Percentiles rank a stretch among this genome's conserved stretches.
phyloP scores from a whole-genome alignment of 2,888 invertebrate genomes.

The Cephalotes varians region DNA sequence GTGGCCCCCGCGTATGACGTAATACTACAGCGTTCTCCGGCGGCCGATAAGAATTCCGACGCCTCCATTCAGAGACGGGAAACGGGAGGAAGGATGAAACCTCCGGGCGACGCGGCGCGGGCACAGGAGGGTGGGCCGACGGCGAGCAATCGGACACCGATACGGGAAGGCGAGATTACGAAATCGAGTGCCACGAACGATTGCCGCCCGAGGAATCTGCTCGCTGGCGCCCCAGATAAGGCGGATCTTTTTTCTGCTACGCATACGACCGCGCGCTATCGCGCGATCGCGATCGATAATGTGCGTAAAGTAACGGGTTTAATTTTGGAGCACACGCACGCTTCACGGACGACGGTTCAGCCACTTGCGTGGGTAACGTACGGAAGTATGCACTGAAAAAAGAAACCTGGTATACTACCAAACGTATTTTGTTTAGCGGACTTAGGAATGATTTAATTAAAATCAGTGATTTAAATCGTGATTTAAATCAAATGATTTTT shows the following conservation, averaged over 20 bases:
- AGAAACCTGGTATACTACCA: too few relatives aligned
- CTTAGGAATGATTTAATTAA: too few relatives aligned
- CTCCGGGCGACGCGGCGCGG: conserved; percentile 18
- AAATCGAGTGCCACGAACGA: conserved; percentile 58
- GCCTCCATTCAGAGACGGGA: conserved; percentile 78
- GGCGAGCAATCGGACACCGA: conserved; percentile 59
- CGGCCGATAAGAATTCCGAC: conserved; percentile 82
- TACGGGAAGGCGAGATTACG: conserved; percentile 60
- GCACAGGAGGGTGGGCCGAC: background rate
- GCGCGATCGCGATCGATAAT: conserved; percentile 6
- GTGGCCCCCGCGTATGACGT: conserved; percentile 74
- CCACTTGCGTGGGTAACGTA: background rate
- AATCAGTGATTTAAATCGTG: too few relatives aligned
- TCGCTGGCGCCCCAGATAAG: conserved; percentile 50
- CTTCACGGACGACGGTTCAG: background rate
- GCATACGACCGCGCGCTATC: background rate
- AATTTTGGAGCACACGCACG: conserved; percentile 8
- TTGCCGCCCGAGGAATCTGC: conserved; percentile 32
- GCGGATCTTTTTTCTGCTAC: conserved; percentile 15
- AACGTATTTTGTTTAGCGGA: too few relatives aligned
- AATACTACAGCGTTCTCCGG: conserved; percentile 71
- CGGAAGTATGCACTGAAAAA: too few relatives aligned
- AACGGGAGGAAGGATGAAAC: conserved; percentile 43
- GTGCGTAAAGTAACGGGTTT: conserved; percentile 23
- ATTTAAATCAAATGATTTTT: too few relatives aligned